Evolutionary conservation across 2,113 vertebrate species (phyloP), one percentile per base, ranked within the genome.

Genomic region (Rhombomys opimus): DNA sequence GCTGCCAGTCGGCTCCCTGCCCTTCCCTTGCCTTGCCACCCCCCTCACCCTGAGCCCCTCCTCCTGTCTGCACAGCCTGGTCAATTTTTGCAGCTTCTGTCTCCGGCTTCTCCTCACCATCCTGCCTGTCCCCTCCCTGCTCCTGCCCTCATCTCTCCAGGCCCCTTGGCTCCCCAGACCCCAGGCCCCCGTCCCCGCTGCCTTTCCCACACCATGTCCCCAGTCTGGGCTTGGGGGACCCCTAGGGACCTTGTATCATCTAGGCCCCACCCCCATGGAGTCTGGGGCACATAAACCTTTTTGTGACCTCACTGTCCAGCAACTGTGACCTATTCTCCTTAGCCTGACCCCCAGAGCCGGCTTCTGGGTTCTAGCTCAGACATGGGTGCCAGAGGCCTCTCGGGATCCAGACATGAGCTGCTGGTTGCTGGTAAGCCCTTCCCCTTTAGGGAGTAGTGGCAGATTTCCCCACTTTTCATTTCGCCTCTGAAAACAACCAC

Each of bases 231-330:
- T 93, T 96, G 86, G 90, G 95, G 87, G 67, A 59, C 90, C 82
- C 95, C 91, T 89, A 59, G 68, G 95, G 86, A 77, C 86, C 88
- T 90, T 92, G 80, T 76, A 89, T 93, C 77, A 95, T 84, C 78
- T 86, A 93, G 59, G 95, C 97, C 90, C 97, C 97, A 93, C 97
- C 97, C 97, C 84, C 30, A 95, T 96, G 92, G 97, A 97, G 95
- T 95, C 95, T 88, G 73, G 90, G 88, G 22, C 89, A 80, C 77
- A 97, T 91, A 97, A 96, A 97, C 78, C 94, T 97, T 96, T 97
- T 96, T 97, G 97, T 98, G 98, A 98, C 98, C 96, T 98, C 98
- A 98, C 89, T 93, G 91, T 81, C 32, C 67, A 92, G 89, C 59
- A 82, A 96, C 98, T 98, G 96, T 98, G 98, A 98, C 94, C 96